Conservation (phyloP, 1,140 invertebrate species). For the Ladona fulva region DNA sequence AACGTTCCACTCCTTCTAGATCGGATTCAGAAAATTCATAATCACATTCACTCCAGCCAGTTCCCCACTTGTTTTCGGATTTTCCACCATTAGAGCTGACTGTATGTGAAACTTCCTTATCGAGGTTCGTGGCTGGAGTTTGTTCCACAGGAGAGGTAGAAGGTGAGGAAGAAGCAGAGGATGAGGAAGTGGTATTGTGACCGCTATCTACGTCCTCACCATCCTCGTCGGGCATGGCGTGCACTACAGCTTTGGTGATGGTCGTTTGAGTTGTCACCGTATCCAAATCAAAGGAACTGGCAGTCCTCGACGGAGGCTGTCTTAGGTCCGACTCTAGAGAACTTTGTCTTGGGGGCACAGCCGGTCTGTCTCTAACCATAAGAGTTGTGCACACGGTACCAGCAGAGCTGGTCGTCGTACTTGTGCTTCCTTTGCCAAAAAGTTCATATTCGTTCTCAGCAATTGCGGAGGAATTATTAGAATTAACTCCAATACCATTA, state of each 20-base stretch:
- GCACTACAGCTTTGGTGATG: conserved; percentile 39
- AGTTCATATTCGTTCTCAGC: conserved; percentile 82
- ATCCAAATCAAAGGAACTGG: conserved; percentile 20
- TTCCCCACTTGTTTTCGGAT: conserved; percentile 12
- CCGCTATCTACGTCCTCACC: conserved; percentile 67
- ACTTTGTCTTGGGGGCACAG: conserved; percentile 28
- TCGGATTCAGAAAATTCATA: conserved; percentile 70
- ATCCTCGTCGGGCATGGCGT: conserved; percentile 49
- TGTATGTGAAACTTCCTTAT: conserved; percentile 38
- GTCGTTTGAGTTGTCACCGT: conserved; percentile 16
- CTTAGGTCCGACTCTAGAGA: conserved; percentile 25
- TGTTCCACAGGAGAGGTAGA: background rate
- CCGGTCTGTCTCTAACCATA: conserved; percentile 43
- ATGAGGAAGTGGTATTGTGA: conserved; percentile 70
- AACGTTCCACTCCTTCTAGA: conserved; percentile 70
- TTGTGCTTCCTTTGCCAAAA: conserved; percentile 78
- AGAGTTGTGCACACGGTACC: conserved; percentile 78
- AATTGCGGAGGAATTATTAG: conserved; percentile 38
- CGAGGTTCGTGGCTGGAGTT: conserved; percentile 46
- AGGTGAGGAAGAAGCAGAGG: conserved; percentile 51
- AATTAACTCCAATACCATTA: conserved; percentile 31
- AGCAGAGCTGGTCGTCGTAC: conserved; percentile 80
- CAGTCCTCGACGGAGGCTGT: conserved; percentile 23
- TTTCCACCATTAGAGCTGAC: background rate
- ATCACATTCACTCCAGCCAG: conserved; percentile 35